A percentile compares a stretch with the other conserved stretches of the same genome.
Evolutionary conservation across 2,797 vertebrate species (phyloP).

Genomic region (Chaenodraco wilsoni): DNA sequence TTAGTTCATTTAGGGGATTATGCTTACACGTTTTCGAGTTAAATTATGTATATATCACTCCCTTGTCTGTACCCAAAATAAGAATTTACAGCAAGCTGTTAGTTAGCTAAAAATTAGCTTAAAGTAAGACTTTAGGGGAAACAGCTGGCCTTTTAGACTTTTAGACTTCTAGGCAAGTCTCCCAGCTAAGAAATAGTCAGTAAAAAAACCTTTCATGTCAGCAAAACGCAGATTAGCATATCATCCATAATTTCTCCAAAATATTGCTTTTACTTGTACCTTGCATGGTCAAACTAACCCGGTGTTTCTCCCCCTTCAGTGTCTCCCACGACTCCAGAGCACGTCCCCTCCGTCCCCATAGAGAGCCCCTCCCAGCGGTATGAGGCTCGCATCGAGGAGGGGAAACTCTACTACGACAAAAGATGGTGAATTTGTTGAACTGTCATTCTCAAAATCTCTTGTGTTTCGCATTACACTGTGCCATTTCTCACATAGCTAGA

Average conservation of each 20-base stretch:
- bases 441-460: not conserved
- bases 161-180: not conserved
- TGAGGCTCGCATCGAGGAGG: constrained; percentile 97
- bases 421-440: constrained; percentile 87
- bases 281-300: not conserved
- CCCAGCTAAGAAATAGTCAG: not conserved
- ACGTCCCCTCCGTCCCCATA: constrained; percentile 89
- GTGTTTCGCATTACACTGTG: not conserved
- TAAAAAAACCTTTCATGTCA: not conserved
- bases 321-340: constrained; percentile 94
- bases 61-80: not conserved
- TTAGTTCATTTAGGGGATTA: not conserved
- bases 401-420: constrained; percentile 99
- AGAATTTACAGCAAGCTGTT: not conserved
- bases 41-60: not conserved
- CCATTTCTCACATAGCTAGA: not conserved
- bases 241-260: not conserved
- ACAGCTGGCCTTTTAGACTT: not conserved
- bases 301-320: constrained; percentile 72
- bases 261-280: not conserved
- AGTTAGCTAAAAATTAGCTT: not conserved
- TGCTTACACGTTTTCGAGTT: not conserved
- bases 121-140: not conserved
- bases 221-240: not conserved
- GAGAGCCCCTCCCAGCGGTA: constrained; percentile 93